These are phyloP conservation scores for Falco biarmicus DNA, from an alignment of 2,797 vertebrate genomes.

Conservation along the genomic window DNA sequence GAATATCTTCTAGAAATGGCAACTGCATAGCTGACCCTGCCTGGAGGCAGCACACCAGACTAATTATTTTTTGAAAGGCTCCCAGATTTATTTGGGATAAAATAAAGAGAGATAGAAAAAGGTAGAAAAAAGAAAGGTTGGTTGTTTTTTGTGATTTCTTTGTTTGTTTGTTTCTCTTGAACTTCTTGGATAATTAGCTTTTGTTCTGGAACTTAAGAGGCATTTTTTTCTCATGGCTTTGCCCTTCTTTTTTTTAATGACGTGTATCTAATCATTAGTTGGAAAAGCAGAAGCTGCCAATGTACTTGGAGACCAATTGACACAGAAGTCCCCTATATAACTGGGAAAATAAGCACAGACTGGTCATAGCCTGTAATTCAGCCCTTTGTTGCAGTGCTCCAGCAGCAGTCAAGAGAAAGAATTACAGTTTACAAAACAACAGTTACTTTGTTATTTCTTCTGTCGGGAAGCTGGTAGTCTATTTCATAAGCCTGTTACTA, in stretches of 20 bases:
- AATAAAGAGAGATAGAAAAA: too few species aligned
- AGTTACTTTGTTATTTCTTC: neutral
- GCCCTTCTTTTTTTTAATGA: neutral
- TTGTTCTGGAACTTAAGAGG: neutral
- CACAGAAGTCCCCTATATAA: neutral
- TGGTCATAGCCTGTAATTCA: neutral
- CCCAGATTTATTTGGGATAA: neutral
- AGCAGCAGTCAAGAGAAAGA: neutral
- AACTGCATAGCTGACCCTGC: neutral
- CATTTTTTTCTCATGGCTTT: neutral
- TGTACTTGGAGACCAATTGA: neutral
- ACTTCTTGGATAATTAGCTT: neutral
- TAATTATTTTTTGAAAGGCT: neutral
- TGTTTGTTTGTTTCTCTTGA: neutral
- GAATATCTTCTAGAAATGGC: neutral
- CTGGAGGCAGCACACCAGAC: neutral
- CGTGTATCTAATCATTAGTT: neutral
- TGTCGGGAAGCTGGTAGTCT: neutral
- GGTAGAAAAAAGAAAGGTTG: neutral
- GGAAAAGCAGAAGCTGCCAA: neutral
- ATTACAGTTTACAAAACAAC: neutral
- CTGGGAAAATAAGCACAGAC: neutral
- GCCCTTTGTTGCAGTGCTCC: neutral
- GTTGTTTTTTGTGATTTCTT: neutral
- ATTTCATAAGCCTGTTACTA: neutral